Evolutionary conservation across 2,888 invertebrate species (phyloP).

Genomic region (Amphiduros pacificus): DNA sequence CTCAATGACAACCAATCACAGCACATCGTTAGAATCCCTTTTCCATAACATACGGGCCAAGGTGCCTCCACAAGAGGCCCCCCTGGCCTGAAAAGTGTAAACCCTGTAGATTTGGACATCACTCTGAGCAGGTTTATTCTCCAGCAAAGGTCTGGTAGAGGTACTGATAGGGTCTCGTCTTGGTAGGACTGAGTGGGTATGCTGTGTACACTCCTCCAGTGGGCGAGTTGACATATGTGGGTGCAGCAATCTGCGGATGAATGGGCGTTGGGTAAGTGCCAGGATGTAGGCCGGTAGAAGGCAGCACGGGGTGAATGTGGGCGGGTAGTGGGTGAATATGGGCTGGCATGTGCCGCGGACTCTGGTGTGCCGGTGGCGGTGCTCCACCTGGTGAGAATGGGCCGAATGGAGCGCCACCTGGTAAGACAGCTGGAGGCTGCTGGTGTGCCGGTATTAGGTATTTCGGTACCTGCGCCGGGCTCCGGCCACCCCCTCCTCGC

Average conservation of each 20-base stretch:
- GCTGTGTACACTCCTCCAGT: conserved; percentile 66
- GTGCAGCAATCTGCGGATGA: conserved; percentile 66
- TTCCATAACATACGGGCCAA: background rate
- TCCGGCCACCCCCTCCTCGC: background rate
- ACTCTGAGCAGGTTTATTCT: conserved; percentile 30
- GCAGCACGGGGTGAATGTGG: conserved; percentile 67
- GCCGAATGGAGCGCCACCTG: conserved; percentile 42
- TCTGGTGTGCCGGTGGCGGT: conserved; percentile 79
- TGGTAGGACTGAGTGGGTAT: conserved; percentile 71
- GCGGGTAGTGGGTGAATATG: conserved; percentile 79
- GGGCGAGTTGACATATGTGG: conserved; percentile 65
- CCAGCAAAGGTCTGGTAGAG: conserved; percentile 74
- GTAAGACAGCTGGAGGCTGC: conserved; percentile 33
- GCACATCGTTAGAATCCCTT: too few relatives aligned
- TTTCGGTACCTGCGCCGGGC: conserved; percentile 29
- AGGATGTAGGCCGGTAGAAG: conserved; percentile 40
- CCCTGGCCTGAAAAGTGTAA: background rate
- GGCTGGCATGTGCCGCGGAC: conserved; percentile 66
- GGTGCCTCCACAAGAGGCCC: background rate
- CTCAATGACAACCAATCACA: too few relatives aligned
- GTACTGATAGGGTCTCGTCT: conserved; percentile 68
- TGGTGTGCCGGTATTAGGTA: conserved; percentile 57
- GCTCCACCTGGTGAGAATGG: conserved; percentile 64
- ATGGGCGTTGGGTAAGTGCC: conserved; percentile 22
- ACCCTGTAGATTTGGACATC: background rate